Conservation (phyloP, 2,888 invertebrate genomes). For the Acleris literana region DNA sequence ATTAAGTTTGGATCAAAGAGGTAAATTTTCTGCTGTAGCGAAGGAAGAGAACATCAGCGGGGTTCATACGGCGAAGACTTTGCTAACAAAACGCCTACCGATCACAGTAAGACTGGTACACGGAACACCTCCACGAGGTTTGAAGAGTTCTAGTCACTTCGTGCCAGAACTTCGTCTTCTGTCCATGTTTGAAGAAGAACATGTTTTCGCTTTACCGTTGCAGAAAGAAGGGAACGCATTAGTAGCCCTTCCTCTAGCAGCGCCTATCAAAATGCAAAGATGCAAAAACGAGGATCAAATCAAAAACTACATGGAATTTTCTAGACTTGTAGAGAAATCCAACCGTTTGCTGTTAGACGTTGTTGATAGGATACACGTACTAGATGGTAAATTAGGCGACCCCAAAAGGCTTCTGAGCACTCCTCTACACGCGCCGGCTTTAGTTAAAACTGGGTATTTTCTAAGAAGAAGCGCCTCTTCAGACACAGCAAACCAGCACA, state of each 20-base stretch:
- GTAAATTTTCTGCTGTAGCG: slow-evolving; percentile 95
- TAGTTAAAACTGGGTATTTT: slow-evolving; percentile 87
- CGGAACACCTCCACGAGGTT: slow-evolving; percentile 92
- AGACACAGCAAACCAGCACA: slow-evolving; percentile 86
- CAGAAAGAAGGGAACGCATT: slow-evolving; percentile 91
- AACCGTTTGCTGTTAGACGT: slow-evolving; percentile 89
- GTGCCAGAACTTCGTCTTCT: slow-evolving; percentile 92
- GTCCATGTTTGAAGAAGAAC: slow-evolving; percentile 93
- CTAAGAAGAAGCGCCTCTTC: slow-evolving; percentile 90
- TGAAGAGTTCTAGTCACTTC: slow-evolving; percentile 92
- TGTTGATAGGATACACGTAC: slow-evolving; percentile 91
- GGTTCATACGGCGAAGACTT: slow-evolving; percentile 94
- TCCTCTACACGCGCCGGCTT: slow-evolving; percentile 70
- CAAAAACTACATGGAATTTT: slow-evolving; percentile 89
- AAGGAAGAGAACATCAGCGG: slow-evolving; percentile 97
- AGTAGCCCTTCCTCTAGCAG: slow-evolving; percentile 92
- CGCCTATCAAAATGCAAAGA: slow-evolving; percentile 92
- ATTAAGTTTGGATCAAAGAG: slow-evolving; percentile 93
- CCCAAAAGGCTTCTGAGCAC: slow-evolving; percentile 75
- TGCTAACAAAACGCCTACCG: slow-evolving; percentile 94
- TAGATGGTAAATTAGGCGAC: slow-evolving; percentile 92
- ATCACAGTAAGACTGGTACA: slow-evolving; percentile 96
- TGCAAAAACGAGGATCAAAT: slow-evolving; percentile 92
- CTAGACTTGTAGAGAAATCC: slow-evolving; percentile 90
- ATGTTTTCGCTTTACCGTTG: slow-evolving; percentile 91